These are phyloP conservation scores for Aramus guarauna DNA, from an alignment of 2,113 vertebrate species.

Conservation along the genomic window DNA sequence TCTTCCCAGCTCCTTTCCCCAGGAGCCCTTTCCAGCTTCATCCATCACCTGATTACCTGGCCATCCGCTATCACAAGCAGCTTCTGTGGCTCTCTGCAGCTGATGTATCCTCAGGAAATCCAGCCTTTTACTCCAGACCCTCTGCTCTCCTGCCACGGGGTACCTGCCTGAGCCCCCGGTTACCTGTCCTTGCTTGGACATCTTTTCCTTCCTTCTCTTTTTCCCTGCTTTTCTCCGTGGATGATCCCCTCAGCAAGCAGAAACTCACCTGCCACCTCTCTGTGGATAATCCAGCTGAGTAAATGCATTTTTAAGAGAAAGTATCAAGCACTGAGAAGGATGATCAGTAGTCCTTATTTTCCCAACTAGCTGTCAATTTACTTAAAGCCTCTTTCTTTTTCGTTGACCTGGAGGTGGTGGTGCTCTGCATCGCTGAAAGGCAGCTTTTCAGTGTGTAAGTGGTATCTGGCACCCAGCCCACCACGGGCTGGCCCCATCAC, in stretches of 20 bases:
- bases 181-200: not conserved
- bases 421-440: not conserved
- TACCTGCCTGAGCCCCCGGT: not conserved
- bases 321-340: not conserved
- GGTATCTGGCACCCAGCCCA: not conserved
- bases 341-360: not conserved
- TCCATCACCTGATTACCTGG: not conserved
- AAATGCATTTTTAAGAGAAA: no score
- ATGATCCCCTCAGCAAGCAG: not conserved
- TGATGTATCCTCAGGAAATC: not conserved
- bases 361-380: not conserved
- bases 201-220: not conserved
- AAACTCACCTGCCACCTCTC: not conserved
- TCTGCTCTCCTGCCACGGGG: not conserved
- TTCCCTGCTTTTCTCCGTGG: not conserved
- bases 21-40: not conserved
- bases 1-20: not conserved
- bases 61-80: not conserved
- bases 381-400: not conserved
- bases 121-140: not conserved
- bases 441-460: not conserved
- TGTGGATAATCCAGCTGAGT: not conserved
- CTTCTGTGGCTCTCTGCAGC: not conserved
- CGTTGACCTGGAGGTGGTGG: not conserved
- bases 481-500: not conserved